A percentile compares a stretch with the other conserved stretches of the same genome.
Conservation (phyloP, 2,888 invertebrate genomes). For the Drosophila longiperda region DNA sequence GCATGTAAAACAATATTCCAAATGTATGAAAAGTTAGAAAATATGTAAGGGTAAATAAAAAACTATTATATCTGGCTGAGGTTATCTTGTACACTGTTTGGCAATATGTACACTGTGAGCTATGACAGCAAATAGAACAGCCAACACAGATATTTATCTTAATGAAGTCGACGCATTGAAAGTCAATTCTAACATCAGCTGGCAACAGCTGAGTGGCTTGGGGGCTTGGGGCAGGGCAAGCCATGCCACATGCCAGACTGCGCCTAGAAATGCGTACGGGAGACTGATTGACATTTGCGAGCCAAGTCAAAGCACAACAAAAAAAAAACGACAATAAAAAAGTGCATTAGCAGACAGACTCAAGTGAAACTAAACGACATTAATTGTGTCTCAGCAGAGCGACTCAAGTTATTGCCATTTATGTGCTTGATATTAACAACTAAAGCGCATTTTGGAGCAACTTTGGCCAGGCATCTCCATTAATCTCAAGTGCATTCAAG, state of each 20-base stretch:
- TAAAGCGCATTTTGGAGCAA: constrained; percentile 39
- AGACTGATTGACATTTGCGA: constrained; percentile 67
- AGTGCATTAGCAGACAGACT: constrained; percentile 43
- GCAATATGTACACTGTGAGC: constrained; percentile 44
- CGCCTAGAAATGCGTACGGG: constrained; percentile 73
- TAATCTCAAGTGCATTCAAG: constrained; percentile 60
- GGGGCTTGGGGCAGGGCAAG: constrained; percentile 51
- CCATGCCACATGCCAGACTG: constrained; percentile 49
- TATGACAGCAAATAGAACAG: constrained; percentile 62
- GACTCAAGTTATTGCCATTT: constrained; percentile 40
- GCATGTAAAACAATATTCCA: not conserved
- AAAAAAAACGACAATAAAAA: constrained; percentile 29
- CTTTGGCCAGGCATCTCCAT: constrained; percentile 36
- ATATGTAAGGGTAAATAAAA: not conserved
- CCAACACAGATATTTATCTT: constrained; percentile 63
- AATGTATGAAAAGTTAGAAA: not conserved
- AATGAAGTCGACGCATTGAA: constrained; percentile 60
- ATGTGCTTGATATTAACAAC: constrained; percentile 24
- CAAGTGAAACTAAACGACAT: constrained; percentile 63
- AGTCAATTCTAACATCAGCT: constrained; percentile 50
- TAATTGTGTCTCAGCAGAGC: constrained; percentile 67
- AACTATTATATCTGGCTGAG: not conserved
- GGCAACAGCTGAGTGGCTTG: constrained; percentile 22
- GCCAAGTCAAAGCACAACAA: constrained; percentile 37
- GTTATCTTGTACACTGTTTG: not conserved